phyloP scores from a whole-genome alignment of 2,113 vertebrate genomes.

The Dicentrarchus labrax region DNA sequence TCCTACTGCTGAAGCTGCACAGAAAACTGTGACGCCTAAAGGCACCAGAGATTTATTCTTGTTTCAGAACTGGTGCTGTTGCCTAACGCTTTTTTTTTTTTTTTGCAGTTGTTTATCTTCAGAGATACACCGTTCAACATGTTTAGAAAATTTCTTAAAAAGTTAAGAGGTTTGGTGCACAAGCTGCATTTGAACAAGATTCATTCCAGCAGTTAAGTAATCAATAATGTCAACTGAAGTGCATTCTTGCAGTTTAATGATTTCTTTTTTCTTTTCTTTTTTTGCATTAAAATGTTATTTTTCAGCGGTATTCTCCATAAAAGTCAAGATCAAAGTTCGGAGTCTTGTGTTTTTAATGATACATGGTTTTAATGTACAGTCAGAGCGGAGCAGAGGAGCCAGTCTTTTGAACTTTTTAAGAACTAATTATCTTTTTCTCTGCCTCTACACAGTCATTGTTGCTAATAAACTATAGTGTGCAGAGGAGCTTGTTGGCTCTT shows the following conservation, averaged over 20 bases:
- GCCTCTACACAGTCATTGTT: conserved; percentile 50
- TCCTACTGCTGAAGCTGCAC: conserved; percentile 3
- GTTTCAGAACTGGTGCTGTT: conserved; percentile 10
- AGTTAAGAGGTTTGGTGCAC: background rate
- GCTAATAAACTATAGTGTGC: conserved; percentile 50
- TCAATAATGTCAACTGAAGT: conserved; percentile 47
- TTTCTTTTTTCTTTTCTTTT: background rate
- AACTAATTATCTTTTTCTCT: conserved; percentile 55
- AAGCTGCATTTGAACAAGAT: conserved; percentile 26
- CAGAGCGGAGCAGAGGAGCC: conserved; percentile 47
- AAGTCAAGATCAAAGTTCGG: conserved; percentile 43
- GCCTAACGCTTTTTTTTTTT: background rate
- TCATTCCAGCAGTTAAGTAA: conserved; percentile 14
- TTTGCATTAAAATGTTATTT: conserved; percentile 26
- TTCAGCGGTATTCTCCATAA: conserved; percentile 12
- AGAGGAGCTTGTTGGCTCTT: conserved; percentile 25
- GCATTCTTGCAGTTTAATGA: conserved; percentile 22
- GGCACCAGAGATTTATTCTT: conserved; percentile 23
- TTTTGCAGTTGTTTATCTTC: conserved; percentile 27
- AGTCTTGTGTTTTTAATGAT: conserved; percentile 53
- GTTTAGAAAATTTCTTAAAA: conserved; percentile 9
- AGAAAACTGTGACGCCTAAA: conserved; percentile 32
- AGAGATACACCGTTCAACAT: conserved; percentile 1
- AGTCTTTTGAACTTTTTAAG: conserved; percentile 55
- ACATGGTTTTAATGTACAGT: conserved; percentile 42